Percentiles rank a stretch among this genome's conserved stretches.
Evolutionary conservation across 2,113 vertebrate genomes (phyloP).

Genomic region (Ursus arctos): DNA sequence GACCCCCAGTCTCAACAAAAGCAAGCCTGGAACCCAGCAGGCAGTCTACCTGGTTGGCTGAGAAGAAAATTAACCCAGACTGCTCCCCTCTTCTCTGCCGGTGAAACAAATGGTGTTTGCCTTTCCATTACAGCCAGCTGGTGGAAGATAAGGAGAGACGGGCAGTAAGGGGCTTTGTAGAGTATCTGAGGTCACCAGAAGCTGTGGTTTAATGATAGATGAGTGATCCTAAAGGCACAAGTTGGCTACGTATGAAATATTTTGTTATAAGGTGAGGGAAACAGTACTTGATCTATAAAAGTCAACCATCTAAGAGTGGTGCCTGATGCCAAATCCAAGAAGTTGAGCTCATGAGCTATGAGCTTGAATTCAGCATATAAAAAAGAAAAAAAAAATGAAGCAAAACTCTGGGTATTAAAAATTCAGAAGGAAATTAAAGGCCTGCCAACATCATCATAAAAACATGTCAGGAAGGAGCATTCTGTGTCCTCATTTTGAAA

Average conservation of each 20-base stretch:
- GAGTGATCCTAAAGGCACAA: background rate
- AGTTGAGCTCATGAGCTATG: background rate
- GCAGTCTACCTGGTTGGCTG: background rate
- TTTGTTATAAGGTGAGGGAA: background rate
- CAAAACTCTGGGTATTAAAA: background rate
- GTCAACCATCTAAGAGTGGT: background rate
- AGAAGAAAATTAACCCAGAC: background rate
- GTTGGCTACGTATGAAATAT: background rate
- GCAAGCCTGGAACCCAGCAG: background rate
- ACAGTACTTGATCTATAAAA: conserved; percentile 12
- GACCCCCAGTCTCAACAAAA: background rate
- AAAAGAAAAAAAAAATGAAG: background rate
- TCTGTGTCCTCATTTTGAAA: background rate
- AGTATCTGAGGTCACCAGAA: background rate
- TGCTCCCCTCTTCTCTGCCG: background rate
- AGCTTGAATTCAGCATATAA: background rate
- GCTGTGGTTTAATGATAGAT: background rate
- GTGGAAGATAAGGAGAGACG: background rate
- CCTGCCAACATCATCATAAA: background rate
- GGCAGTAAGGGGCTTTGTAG: background rate
- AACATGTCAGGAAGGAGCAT: background rate
- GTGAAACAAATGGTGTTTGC: background rate
- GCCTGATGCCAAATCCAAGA: background rate
- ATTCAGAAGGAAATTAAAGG: background rate
- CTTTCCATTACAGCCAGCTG: background rate